Evolutionary conservation across 2,113 vertebrate species (phyloP).

Genomic region (Cyphomyrus discorhynchus): DNA sequence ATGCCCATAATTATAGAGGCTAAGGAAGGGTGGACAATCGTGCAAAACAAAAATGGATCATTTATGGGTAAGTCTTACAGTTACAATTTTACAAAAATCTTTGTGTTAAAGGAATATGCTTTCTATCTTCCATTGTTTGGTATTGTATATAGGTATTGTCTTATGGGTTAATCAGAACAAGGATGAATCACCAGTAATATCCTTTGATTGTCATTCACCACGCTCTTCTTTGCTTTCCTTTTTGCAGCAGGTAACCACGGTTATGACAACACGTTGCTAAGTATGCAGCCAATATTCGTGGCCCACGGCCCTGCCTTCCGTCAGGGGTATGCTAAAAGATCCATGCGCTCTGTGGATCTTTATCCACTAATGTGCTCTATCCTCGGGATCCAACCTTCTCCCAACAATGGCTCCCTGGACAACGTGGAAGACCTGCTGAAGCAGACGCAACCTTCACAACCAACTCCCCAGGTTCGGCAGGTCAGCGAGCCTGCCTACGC

Average conservation of each 20-base stretch:
- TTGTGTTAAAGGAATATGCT: background rate
- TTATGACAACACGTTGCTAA: constrained; percentile 74
- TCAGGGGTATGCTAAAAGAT: constrained; percentile 63
- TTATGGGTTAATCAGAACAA: background rate
- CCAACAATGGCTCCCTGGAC: constrained; percentile 77
- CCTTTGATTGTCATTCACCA: background rate
- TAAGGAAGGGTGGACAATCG: constrained; percentile 77
- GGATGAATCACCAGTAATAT: background rate
- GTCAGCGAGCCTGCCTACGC: constrained; percentile 52
- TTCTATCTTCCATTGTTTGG: background rate
- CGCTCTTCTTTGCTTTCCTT: constrained; percentile 12
- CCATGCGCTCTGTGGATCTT: constrained; percentile 75
- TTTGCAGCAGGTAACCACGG: constrained; percentile 82
- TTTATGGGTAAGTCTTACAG: constrained; percentile 66
- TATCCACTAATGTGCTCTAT: constrained; percentile 85
- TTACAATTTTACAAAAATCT: background rate
- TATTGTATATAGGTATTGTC: background rate
- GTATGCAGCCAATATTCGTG: constrained; percentile 84
- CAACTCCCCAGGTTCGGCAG: constrained; percentile 22
- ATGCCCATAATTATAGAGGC: constrained; percentile 78
- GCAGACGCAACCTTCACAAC: constrained; percentile 20
- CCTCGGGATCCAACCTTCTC: constrained; percentile 61
- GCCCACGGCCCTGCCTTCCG: constrained; percentile 81
- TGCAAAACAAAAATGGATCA: constrained; percentile 65
- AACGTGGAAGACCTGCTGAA: constrained; percentile 69